Percentiles rank a stretch among this genome's conserved stretches.
phyloP scores from a whole-genome alignment of 1,140 invertebrate genomes.

The Microplitis mediator region DNA sequence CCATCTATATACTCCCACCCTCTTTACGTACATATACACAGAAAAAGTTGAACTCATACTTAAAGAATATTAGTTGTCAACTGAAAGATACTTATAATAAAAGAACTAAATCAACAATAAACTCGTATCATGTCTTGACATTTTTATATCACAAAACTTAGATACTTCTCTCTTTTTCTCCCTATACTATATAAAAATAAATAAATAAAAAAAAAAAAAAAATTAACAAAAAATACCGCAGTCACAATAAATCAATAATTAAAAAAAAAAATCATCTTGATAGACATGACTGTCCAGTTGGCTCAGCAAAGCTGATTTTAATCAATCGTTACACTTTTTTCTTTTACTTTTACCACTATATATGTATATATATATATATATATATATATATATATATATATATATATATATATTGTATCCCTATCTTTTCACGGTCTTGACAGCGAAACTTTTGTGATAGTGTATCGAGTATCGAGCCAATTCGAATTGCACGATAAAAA shows the following conservation, averaged over 20 bases:
- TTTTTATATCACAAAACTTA: not conserved
- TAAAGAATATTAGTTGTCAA: slow-evolving; percentile 17
- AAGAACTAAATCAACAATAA: not conserved
- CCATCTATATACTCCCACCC: not conserved
- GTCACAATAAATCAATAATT: not conserved
- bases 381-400: not conserved
- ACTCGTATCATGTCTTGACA: not conserved
- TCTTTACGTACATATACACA: not conserved
- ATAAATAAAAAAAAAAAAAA: not conserved
- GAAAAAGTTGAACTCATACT: not conserved
- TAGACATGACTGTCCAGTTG: not conserved
- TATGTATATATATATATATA: not conserved
- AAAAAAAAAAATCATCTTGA: not conserved
- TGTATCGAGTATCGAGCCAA: not conserved
- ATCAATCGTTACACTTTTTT: not conserved
- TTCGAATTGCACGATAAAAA: not conserved
- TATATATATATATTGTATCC: not conserved
- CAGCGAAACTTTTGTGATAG: not conserved
- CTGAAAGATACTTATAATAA: not conserved
- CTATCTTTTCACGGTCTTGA: not conserved
- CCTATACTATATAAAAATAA: too few species aligned
- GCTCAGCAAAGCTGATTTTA: not conserved
- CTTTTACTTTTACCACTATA: not conserved
- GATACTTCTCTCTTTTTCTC: not conserved
- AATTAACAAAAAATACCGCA: not conserved